phyloP scores from a whole-genome alignment of 2,113 vertebrate species.

The Rousettus leschenaultii region DNA sequence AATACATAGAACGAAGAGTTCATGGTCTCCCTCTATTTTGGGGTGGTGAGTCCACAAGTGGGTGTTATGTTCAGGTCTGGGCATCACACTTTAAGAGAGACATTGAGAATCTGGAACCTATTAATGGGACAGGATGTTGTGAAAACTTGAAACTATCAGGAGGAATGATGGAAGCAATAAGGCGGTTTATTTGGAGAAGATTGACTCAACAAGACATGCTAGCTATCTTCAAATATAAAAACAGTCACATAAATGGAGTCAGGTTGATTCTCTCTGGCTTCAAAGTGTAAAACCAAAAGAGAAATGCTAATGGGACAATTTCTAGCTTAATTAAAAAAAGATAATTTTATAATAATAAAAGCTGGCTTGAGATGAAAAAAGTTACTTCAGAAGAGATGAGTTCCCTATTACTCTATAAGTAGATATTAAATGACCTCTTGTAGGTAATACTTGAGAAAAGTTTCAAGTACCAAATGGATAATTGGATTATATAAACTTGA shows the following conservation, averaged over 20 bases:
- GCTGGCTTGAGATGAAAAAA: background rate
- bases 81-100: background rate
- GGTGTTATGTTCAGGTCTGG: background rate
- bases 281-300: background rate
- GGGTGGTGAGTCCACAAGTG: too few relatives aligned
- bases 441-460: background rate
- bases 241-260: background rate
- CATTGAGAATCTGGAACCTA: background rate
- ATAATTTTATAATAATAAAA: background rate
- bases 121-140: background rate
- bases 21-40: background rate
- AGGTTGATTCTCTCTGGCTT: background rate
- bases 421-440: background rate
- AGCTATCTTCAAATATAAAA: background rate
- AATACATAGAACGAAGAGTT: background rate
- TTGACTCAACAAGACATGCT: background rate
- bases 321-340: conserved; percentile 7
- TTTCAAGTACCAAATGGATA: background rate
- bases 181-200: background rate
- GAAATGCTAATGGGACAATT: background rate
- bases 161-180: background rate
- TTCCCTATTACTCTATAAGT: background rate
- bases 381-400: background rate
- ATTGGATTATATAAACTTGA: background rate
- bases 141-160: background rate